Percentiles rank a stretch among this genome's conserved stretches.
Evolutionary conservation across 2,113 vertebrate species (phyloP).

Genomic region (Verasper variegatus): DNA sequence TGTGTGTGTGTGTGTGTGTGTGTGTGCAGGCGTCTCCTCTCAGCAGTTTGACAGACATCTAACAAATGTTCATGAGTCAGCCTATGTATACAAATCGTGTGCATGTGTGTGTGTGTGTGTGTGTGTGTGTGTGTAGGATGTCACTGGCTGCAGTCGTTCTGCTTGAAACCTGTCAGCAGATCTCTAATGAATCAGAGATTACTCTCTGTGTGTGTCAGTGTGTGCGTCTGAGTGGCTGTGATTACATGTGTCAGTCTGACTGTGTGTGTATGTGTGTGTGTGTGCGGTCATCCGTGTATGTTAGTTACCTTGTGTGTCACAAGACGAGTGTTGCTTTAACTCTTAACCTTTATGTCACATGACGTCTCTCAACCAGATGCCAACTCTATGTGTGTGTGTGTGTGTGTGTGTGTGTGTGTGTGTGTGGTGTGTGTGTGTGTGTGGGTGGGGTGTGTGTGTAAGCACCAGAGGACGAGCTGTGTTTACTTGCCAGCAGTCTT

Average conservation of each 20-base stretch:
- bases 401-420: not conserved
- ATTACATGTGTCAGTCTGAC: not conserved
- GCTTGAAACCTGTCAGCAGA: conserved; percentile 44
- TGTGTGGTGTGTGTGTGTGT: not conserved
- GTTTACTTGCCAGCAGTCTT: conserved; percentile 47
- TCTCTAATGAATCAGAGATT: conserved; percentile 45
- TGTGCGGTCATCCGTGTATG: not conserved
- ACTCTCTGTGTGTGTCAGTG: not conserved
- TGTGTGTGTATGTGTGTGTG: conserved; percentile 9
- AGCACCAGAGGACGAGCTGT: conserved; percentile 30
- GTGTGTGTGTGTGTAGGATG: conserved; percentile 32
- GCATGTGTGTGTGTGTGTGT: conserved; percentile 24
- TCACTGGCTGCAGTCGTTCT: conserved; percentile 6
- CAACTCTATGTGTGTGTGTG: conserved; percentile 4
- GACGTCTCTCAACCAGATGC: conserved; percentile 37
- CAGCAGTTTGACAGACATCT: conserved; percentile 47
- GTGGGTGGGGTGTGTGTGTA: not conserved
- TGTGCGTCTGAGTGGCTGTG: not conserved
- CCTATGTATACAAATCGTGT: conserved; percentile 29
- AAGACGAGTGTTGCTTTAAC: conserved; percentile 37
- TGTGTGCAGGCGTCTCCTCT: conserved; percentile 18
- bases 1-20: too few species aligned
- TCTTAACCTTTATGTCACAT: conserved; percentile 34
- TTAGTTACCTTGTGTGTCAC: conserved; percentile 5
- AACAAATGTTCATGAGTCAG: conserved; percentile 36